Evolutionary conservation across 1,140 invertebrate species (phyloP), one percentile per base, ranked within the genome.

Genomic region (Metaphire vulgaris): DNA sequence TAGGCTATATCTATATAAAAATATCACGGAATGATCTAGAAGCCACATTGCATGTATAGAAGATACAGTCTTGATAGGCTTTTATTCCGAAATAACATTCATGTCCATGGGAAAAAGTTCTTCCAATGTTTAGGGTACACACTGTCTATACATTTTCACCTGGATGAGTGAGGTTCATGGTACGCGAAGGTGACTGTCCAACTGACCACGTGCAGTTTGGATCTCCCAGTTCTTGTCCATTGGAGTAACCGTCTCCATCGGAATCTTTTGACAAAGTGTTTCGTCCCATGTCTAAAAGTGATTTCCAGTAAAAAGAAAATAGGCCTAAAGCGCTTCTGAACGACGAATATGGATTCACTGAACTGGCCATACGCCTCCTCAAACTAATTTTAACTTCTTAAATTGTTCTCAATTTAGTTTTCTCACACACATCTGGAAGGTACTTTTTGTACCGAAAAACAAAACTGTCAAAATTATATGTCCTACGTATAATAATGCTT

Each of bases 201-300:
- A 70, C 66, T 34, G 28, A 75, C 82, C 82, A 83, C 0, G 56
- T 34, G 76, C 82, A 83, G 56, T 81, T 66, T 21, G 82, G 82
- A 74, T 83, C 82, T 15, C 82, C 82, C 14, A 83, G 76, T 67
- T 83, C 82, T 73, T 81, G 41, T 14, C 82, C 82, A 71, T 83
- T 83, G 1, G 76, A 79, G 67, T 41, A 73, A 0, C 82, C 82
- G 72, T 83, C 82, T n/a, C 76, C 77, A 68, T 83, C 82, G 15
- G 80, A 80, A 69, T 83, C 82, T 70, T 68, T n/a, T 69, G 16
- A 78, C 82, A 83, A n/a, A 83, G 66, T 0, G 33, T 67, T 76
- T 74, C 33, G 12, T 74, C 78, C 82, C 82, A 83, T 26, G 16
- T 26, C 76, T 78, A 31, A 26, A 12, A 12, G 67, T 2, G n/a